Conservation (phyloP, 2,113 vertebrate genomes). For the Procavia capensis region DNA sequence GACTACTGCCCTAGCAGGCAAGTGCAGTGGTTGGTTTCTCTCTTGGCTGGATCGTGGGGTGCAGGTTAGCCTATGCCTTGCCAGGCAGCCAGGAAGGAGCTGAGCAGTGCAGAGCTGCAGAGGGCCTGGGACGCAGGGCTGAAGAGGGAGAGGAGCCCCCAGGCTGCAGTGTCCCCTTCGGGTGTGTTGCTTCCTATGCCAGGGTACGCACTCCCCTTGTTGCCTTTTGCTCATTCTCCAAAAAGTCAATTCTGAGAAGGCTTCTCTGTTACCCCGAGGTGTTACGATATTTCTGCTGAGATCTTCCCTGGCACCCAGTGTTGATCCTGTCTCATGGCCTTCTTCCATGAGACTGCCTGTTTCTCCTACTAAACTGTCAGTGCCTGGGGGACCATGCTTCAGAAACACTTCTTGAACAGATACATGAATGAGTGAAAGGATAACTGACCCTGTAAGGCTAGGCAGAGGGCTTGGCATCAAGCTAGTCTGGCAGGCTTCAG, state of each 20-base stretch:
- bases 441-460: not conserved
- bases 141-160: not conserved
- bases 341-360: not conserved
- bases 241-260: not conserved
- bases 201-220: too few relatives aligned
- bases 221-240: not conserved
- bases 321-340: too few relatives aligned
- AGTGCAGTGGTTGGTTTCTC: not conserved
- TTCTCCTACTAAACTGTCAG: not conserved
- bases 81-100: not conserved
- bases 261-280: not conserved
- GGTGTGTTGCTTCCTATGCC: too few relatives aligned
- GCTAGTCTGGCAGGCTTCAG: not conserved
- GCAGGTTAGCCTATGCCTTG: not conserved
- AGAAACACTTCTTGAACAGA: not conserved
- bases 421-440: not conserved
- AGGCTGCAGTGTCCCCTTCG: rapidly evolving
- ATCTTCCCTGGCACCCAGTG: not conserved
- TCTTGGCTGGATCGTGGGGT: not conserved
- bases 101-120: not conserved
- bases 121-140: not conserved
- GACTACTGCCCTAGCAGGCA: not conserved
- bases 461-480: not conserved
- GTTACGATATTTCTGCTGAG: not conserved
- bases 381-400: not conserved